Percentiles rank a stretch among this genome's conserved stretches.
These are phyloP conservation scores for Acipenser ruthenus DNA, from an alignment of 2,797 vertebrate species.

Conservation along the genomic window DNA sequence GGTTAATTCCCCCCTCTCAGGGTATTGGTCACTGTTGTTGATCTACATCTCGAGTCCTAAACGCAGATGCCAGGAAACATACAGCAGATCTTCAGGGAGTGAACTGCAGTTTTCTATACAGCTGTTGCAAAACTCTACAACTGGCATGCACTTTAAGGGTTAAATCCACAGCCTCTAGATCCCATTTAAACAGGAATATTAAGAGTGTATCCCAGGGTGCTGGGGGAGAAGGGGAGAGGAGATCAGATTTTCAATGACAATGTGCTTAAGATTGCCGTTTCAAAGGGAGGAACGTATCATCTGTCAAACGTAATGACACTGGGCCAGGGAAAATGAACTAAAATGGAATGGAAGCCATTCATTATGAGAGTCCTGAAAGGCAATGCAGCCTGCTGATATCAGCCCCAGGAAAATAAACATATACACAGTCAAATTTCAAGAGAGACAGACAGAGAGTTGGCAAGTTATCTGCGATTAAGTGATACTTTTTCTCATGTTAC, in stretches of 20 bases:
- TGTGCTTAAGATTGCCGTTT: conserved; percentile 55
- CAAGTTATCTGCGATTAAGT: conserved; percentile 35
- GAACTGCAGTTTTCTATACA: no score
- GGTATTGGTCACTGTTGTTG: no score
- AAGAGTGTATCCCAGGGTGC: conserved; percentile 13
- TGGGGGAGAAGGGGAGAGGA: neutral
- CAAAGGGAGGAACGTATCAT: conserved; percentile 54
- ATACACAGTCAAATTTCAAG: conserved; percentile 47
- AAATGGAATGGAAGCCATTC: conserved; percentile 57
- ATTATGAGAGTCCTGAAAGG: conserved; percentile 36
- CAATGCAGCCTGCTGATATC: conserved; percentile 29
- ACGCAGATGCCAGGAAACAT: no score
- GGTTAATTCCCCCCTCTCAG: no score
- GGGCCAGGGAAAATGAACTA: conserved; percentile 53
- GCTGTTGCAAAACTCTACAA: no score
- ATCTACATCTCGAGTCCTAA: no score
- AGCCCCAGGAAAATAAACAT: conserved; percentile 54
- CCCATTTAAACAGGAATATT: conserved; percentile 17
- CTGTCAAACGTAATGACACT: conserved; percentile 63
- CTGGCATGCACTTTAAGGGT: conserved; percentile 4
- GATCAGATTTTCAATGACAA: conserved; percentile 62
- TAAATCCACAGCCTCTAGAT: conserved; percentile 5
- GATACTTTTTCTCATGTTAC: conserved; percentile 34
- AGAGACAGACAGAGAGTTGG: conserved; percentile 27
- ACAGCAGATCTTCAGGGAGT: no score